phyloP scores from a whole-genome alignment of 2,797 vertebrate genomes.

The Xiphophorus birchmanni region DNA sequence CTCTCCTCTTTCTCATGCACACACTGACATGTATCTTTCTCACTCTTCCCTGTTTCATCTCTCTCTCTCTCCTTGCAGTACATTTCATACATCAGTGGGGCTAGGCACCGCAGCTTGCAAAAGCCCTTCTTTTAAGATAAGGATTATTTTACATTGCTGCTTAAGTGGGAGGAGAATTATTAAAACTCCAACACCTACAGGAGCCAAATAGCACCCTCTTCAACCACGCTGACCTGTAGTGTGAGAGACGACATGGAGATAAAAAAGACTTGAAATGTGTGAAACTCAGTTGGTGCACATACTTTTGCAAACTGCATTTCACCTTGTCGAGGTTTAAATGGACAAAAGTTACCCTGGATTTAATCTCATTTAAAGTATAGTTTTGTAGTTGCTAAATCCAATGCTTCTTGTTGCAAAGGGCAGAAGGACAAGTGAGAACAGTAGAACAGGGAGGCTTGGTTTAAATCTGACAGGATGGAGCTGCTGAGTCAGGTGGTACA shows the following conservation, averaged over 20 bases:
- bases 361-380: neutral
- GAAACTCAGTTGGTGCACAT: constrained; percentile 44
- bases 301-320: constrained; percentile 49
- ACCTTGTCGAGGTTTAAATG: constrained; percentile 11
- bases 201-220: constrained; percentile 69
- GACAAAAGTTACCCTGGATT: constrained; percentile 8
- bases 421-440: constrained; percentile 16
- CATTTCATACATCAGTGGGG: constrained; percentile 21
- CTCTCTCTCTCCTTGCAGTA: constrained; percentile 6
- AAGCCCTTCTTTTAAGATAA: constrained; percentile 17
- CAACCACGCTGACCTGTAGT: constrained; percentile 31
- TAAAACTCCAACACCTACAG: constrained; percentile 58
- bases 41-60: constrained; percentile 10
- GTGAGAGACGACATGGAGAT: constrained; percentile 35
- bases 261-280: constrained; percentile 40
- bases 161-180: constrained; percentile 58
- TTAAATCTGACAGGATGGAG: constrained; percentile 25
- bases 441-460: constrained; percentile 9
- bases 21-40: constrained; percentile 3
- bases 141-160: constrained; percentile 29
- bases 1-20: constrained; percentile 7
- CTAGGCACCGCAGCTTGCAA: constrained; percentile 28
- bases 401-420: constrained; percentile 35
- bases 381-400: constrained; percentile 22
- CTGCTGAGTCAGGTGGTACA: constrained; percentile 37